Conservation (phyloP, 2,113 vertebrate genomes). For the Edolisoma coerulescens region DNA sequence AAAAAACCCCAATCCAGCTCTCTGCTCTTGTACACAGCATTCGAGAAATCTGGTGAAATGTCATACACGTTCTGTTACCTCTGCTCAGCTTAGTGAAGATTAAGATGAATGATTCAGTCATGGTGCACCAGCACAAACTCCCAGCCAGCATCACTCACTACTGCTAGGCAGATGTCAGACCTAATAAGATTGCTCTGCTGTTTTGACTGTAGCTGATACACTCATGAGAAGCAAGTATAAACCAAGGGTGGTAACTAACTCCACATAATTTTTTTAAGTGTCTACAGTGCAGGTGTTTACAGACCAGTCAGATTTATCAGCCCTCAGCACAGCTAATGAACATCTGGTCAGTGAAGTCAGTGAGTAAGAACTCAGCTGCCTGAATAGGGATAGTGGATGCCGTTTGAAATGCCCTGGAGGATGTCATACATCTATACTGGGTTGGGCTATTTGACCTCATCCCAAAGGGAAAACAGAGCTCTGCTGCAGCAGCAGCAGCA, state of each 20-base stretch:
- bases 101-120: not conserved
- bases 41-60: not conserved
- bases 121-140: not conserved
- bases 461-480: not conserved
- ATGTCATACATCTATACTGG: not conserved
- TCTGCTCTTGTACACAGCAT: not conserved
- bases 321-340: not conserved
- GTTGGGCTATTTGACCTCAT: not conserved
- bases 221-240: not conserved
- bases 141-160: not conserved
- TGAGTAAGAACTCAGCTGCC: not conserved
- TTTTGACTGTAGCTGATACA: not conserved
- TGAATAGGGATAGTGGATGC: not conserved
- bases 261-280: not conserved
- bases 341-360: not conserved
- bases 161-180: not conserved
- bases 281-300: not conserved
- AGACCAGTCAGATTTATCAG: not conserved
- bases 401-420: not conserved
- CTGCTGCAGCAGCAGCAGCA: not conserved
- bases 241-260: not conserved
- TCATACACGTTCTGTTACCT: not conserved
- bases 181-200: not conserved
- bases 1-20: not conserved
- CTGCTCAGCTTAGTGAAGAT: not conserved